Evolutionary conservation across 2,797 vertebrate species (phyloP).

Genomic region (Capromys pilorides): DNA sequence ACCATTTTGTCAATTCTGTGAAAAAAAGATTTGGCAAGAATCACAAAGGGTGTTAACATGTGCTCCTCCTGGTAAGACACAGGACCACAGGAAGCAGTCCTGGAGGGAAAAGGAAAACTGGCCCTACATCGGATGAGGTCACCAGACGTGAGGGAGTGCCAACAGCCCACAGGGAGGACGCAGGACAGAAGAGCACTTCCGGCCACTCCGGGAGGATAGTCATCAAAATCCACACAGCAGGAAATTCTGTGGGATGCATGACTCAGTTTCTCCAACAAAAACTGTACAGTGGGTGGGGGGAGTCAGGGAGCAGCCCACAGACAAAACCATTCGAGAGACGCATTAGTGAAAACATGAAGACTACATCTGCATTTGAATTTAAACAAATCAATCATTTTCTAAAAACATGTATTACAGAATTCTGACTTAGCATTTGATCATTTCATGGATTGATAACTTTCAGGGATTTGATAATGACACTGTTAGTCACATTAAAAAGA

Average conservation of each 20-base stretch:
- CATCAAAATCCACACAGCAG: background rate
- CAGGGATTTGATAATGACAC: background rate
- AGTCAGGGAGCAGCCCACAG: background rate
- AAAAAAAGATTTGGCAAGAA: background rate
- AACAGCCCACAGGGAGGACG: background rate
- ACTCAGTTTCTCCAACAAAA: background rate
- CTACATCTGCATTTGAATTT: background rate
- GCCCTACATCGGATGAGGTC: background rate
- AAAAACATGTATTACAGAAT: background rate
- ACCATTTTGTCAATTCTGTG: background rate
- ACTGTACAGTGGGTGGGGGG: fast-evolving
- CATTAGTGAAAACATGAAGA: background rate
- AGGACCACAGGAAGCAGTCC: background rate
- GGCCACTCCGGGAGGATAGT: background rate
- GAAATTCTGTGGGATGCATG: background rate
- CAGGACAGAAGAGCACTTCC: background rate
- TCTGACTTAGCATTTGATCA: background rate
- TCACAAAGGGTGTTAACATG: too few species aligned
- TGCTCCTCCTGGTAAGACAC: background rate
- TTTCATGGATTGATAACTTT: background rate
- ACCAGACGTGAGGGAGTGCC: background rate
- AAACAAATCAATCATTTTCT: background rate
- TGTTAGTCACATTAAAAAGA: background rate
- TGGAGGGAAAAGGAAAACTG: background rate
- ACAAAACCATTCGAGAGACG: background rate